phyloP scores from a whole-genome alignment of 2,888 invertebrate genomes.

The Bruchidius siliquastri region DNA sequence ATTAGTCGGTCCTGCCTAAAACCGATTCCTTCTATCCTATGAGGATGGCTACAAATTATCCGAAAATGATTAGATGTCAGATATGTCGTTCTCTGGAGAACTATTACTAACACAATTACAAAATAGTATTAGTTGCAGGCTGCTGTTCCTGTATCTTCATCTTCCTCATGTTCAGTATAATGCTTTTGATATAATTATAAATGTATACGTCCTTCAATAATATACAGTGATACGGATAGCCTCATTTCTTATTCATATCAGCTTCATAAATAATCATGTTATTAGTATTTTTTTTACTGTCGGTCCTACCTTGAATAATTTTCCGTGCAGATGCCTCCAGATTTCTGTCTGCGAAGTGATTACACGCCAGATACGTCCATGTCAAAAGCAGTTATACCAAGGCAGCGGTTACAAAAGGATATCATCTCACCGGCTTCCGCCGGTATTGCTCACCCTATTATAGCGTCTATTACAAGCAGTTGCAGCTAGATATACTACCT shows the following conservation, averaged over 20 bases:
- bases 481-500: neutral
- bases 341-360: neutral
- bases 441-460: neutral
- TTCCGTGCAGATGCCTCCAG: neutral
- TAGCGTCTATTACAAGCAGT: neutral
- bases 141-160: no score
- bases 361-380: neutral
- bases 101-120: no score
- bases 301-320: no score
- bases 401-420: neutral
- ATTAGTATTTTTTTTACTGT: neutral
- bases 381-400: neutral
- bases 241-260: neutral
- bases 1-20: no score
- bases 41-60: no score
- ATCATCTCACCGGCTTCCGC: neutral
- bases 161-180: no score
- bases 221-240: neutral
- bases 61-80: no score
- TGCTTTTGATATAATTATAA: no score
- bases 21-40: no score
- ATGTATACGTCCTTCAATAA: no score
- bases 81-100: no score
- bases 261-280: neutral
- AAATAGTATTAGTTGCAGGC: no score